These are phyloP conservation scores for Falco novaeseelandiae DNA, from an alignment of 2,797 vertebrate species.

Conservation along the genomic window DNA sequence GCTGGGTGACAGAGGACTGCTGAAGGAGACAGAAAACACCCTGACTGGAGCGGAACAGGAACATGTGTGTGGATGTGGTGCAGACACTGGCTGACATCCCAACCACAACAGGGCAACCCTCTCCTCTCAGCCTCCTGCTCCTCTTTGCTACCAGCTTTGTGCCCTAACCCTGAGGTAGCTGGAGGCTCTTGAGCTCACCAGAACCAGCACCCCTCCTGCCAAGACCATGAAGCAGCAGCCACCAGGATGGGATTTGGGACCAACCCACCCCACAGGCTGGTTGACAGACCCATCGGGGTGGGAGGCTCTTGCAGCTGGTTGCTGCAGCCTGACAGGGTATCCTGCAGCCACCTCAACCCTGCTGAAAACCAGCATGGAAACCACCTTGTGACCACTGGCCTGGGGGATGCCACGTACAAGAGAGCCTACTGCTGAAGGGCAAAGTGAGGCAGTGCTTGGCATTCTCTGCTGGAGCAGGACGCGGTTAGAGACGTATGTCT, in stretches of 20 bases:
- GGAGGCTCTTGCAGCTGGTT: not conserved
- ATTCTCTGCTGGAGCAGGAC: not conserved
- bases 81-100: not conserved
- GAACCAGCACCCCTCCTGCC: not conserved
- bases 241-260: not conserved
- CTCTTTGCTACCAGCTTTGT: not conserved
- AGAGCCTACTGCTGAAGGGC: not conserved
- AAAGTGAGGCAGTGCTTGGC: fast-evolving
- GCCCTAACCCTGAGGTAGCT: not conserved
- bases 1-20: not conserved
- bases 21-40: not conserved
- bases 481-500: not conserved
- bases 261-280: not conserved
- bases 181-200: not conserved
- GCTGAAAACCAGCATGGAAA: not conserved
- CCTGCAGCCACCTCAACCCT: not conserved
- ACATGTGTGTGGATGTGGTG: not conserved
- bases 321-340: not conserved
- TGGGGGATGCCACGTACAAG: not conserved
- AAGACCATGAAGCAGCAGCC: not conserved
- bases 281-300: not conserved
- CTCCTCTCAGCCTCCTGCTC: not conserved
- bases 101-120: not conserved
- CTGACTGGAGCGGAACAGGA: not conserved
- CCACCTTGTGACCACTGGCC: not conserved